Percentiles rank a stretch among this genome's conserved stretches.
Conservation (phyloP, 2,888 invertebrate genomes). For the Tenthredo distinguenda region DNA sequence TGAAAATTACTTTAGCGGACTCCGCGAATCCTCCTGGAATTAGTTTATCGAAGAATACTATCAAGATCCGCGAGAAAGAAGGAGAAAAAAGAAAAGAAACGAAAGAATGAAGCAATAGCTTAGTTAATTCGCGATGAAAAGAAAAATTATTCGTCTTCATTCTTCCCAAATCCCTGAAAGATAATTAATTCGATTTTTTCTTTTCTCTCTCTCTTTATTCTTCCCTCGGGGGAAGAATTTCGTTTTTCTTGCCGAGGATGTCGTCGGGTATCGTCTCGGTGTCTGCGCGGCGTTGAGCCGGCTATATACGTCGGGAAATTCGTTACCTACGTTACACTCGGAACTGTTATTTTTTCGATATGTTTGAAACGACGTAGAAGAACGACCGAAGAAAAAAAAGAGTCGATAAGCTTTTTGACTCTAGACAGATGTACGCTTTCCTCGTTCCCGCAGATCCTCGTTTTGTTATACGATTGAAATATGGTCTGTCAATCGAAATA, state of each 20-base stretch:
- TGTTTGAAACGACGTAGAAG: slow-evolving; percentile 1
- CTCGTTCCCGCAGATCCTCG: neutral
- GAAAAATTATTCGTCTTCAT: neutral
- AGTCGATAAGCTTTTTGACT: slow-evolving; percentile 31
- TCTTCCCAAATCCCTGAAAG: neutral
- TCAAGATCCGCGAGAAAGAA: neutral
- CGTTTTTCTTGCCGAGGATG: neutral
- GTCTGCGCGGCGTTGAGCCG: neutral
- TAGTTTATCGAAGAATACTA: neutral
- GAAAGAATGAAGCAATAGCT: neutral
- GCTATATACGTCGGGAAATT: neutral
- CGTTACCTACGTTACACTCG: neutral
- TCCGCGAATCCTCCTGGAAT: neutral
- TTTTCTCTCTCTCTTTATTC: neutral
- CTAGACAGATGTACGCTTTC: slow-evolving; percentile 13
- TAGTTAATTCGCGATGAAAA: neutral
- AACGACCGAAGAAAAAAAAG: neutral
- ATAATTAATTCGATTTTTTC: neutral
- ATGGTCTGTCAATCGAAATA: slow-evolving; percentile 20
- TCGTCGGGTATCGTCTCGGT: neutral
- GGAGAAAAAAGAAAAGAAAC: neutral
- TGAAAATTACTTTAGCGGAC: slow-evolving; percentile 2
- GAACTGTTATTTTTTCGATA: slow-evolving; percentile 3
- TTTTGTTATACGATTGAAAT: slow-evolving; percentile 7
- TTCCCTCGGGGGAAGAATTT: neutral